Evolutionary conservation across 2,797 vertebrate genomes (phyloP).

Genomic region (Eulemur mongoz): DNA sequence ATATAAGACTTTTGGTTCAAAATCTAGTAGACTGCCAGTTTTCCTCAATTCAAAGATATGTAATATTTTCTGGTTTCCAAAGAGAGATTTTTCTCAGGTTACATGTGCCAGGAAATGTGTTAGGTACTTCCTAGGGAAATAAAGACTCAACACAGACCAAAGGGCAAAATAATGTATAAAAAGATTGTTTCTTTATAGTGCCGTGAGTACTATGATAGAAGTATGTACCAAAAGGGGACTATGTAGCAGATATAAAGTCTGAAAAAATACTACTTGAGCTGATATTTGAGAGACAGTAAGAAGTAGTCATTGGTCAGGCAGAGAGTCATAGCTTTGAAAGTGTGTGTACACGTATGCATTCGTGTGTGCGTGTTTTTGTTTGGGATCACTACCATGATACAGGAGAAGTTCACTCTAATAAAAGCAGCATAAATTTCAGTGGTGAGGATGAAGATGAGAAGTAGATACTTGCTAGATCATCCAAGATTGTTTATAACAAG

Average conservation of each 20-base stretch:
- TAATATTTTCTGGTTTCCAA: neutral
- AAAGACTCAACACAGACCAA: neutral
- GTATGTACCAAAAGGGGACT: neutral
- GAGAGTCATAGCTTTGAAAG: neutral
- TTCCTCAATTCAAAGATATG: neutral
- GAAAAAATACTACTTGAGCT: neutral
- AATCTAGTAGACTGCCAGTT: neutral
- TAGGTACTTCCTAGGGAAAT: neutral
- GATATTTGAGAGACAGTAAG: neutral
- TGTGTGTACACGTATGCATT: neutral
- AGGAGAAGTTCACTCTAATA: neutral
- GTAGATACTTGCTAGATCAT: neutral
- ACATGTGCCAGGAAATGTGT: neutral
- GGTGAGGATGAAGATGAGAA: neutral
- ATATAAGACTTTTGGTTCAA: neutral
- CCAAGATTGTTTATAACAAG: neutral
- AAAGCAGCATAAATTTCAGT: neutral
- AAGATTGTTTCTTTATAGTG: neutral
- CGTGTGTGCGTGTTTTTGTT: neutral
- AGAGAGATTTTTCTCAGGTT: conserved; percentile 34
- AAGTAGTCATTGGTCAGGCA: neutral
- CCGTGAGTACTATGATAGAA: neutral
- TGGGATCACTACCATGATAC: neutral
- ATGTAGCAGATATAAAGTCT: neutral
- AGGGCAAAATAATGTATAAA: neutral